These are phyloP conservation scores for Seriola dumerili DNA, from an alignment of 2,113 vertebrate genomes.

Conservation along the genomic window DNA sequence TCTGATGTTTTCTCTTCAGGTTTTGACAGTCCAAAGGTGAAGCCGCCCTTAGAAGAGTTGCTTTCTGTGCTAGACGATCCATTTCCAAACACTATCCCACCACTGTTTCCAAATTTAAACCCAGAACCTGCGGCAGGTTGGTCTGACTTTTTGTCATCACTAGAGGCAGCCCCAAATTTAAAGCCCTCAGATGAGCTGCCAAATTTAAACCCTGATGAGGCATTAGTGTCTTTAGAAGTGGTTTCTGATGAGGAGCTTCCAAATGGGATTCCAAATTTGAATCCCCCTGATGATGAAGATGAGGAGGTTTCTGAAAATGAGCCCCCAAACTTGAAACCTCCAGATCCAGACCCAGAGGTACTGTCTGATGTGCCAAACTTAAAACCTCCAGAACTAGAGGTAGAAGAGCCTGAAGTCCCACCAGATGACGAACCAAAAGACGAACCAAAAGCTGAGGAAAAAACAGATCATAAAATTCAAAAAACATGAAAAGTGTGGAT, in stretches of 20 bases:
- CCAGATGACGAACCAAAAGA: constrained; percentile 84
- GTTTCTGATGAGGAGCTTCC: constrained; percentile 71
- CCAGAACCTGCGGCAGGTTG: constrained; percentile 74
- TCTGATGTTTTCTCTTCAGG: constrained; percentile 80
- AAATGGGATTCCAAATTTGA: constrained; percentile 79
- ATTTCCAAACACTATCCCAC: constrained; percentile 82
- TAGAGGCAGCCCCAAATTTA: constrained; percentile 79
- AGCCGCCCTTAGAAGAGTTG: constrained; percentile 79
- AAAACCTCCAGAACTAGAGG: constrained; percentile 82
- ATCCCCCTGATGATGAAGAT: constrained; percentile 68
- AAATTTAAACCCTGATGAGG: constrained; percentile 75
- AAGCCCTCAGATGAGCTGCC: constrained; percentile 72
- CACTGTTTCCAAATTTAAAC: constrained; percentile 86
- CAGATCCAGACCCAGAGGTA: constrained; percentile 61
- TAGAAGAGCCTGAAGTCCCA: constrained; percentile 78
- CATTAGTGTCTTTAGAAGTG: constrained; percentile 67
- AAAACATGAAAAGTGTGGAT: background rate
- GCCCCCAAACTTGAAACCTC: constrained; percentile 89
- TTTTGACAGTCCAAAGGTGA: constrained; percentile 86
- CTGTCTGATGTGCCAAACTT: constrained; percentile 88
- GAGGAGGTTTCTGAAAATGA: constrained; percentile 63
- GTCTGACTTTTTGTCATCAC: constrained; percentile 86
- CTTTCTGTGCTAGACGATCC: constrained; percentile 81
- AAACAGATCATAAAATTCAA: background rate
- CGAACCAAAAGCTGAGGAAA: constrained; percentile 59